These are phyloP conservation scores for Epinephelus cyanopodus DNA, from an alignment of 2,113 vertebrate genomes.

Conservation along the genomic window DNA sequence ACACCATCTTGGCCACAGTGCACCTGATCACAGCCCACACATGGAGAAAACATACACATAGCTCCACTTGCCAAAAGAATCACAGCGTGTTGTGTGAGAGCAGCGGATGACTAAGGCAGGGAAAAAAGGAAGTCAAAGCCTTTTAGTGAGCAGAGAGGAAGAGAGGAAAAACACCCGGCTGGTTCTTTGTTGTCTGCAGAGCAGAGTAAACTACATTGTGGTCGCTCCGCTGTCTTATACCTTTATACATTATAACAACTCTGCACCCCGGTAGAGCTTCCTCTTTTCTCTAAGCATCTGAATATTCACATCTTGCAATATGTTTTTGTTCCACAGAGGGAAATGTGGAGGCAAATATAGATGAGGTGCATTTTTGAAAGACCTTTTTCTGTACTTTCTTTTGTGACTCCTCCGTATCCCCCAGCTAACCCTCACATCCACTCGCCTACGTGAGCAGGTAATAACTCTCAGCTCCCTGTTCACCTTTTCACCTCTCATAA, in stretches of 20 bases:
- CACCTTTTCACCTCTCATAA: slow-evolving; percentile 70
- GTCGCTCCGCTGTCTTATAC: slow-evolving; percentile 9
- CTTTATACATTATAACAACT: slow-evolving; percentile 39
- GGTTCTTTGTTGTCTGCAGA: slow-evolving; percentile 48
- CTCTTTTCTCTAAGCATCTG: not conserved
- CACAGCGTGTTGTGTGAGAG: slow-evolving; percentile 48
- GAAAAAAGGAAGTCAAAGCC: slow-evolving; percentile 38
- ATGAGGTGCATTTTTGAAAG: slow-evolving; percentile 12
- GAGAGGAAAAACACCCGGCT: slow-evolving; percentile 21
- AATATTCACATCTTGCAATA: slow-evolving; percentile 25
- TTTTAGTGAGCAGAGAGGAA: slow-evolving; percentile 43
- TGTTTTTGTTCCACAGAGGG: slow-evolving; percentile 4
- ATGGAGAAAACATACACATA: slow-evolving; percentile 68
- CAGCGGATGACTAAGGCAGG: slow-evolving; percentile 42
- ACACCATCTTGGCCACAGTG: slow-evolving; percentile 49
- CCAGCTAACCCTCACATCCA: slow-evolving; percentile 27
- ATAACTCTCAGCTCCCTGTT: slow-evolving; percentile 43
- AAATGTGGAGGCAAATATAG: slow-evolving; percentile 10
- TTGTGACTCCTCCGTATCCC: not conserved
- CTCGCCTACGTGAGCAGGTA: slow-evolving; percentile 31
- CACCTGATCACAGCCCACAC: slow-evolving; percentile 73
- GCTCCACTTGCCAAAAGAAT: slow-evolving; percentile 58
- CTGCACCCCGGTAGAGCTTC: not conserved
- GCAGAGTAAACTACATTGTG: slow-evolving; percentile 43
- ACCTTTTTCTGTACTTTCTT: slow-evolving; percentile 10